Evolutionary conservation across 30 jellyfish, hydroid and myxozoan genomes (phyloP).

Genomic region (Pelagia noctiluca): DNA sequence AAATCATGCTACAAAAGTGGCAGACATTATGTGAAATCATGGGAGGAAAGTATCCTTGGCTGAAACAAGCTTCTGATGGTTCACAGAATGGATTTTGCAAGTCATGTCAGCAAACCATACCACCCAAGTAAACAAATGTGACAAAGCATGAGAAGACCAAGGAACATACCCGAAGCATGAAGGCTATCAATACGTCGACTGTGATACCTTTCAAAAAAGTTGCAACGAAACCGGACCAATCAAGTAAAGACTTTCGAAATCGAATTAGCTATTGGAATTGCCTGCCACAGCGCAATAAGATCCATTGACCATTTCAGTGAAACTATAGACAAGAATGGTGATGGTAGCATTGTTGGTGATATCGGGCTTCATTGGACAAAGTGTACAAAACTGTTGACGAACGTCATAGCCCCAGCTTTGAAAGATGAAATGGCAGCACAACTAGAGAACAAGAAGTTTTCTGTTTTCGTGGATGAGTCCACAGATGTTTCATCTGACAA

Average conservation of each 20-base stretch:
- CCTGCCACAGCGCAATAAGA: slow-evolving; percentile 68
- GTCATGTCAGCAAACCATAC: slow-evolving; percentile 39
- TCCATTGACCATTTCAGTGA: slow-evolving; percentile 71
- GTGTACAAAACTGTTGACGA: slow-evolving; percentile 54
- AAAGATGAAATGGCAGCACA: slow-evolving; percentile 31
- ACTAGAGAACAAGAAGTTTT: slow-evolving; percentile 48
- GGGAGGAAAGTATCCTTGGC: slow-evolving; percentile 69
- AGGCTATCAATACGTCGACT: slow-evolving; percentile 39
- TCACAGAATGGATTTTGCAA: slow-evolving; percentile 54
- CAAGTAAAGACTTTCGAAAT: slow-evolving; percentile 63
- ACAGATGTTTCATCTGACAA: slow-evolving; percentile 61
- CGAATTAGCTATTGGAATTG: slow-evolving; percentile 71
- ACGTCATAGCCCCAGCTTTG: slow-evolving; percentile 70
- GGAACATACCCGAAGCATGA: slow-evolving; percentile 63
- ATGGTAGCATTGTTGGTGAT: slow-evolving; percentile 54
- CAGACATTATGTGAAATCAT: slow-evolving; percentile 41
- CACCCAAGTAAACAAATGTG: too few species aligned
- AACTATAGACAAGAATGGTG: slow-evolving; percentile 30
- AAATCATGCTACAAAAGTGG: slow-evolving; percentile 39
- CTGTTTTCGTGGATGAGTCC: slow-evolving; percentile 56
- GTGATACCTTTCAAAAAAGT: slow-evolving; percentile 42
- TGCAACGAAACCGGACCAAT: slow-evolving; percentile 39
- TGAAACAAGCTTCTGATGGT: slow-evolving; percentile 59
- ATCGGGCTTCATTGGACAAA: slow-evolving; percentile 57
- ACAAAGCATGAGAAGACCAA: too few species aligned